Base-by-base conservation (phyloP, 2,113 vertebrate genomes). In the Spheniscus mendiculus region DNA sequence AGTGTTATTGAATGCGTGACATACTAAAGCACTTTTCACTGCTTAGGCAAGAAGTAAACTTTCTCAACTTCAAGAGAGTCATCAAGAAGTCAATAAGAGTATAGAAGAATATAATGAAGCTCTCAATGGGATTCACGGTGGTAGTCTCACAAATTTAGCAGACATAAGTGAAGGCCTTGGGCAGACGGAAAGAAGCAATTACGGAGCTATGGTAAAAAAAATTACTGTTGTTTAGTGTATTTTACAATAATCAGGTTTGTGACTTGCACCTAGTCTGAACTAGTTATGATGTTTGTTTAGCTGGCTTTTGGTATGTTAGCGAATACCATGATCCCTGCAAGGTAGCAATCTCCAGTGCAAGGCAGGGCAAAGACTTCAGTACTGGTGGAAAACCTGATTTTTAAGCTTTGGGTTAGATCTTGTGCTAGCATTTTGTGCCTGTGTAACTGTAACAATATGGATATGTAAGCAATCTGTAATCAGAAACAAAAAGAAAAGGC, bases 61-160 rank as follows among this genome's bases (percentile, higher is more conserved):
- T 44, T 99, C 99, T 12, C 99, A 99, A 87, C 98, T 99, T 88
- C 99, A 99, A 6, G 99, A 99, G 90, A 99, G 97, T 91, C 99
- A 99, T 40, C 99, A 99, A 83, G 99, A 99, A 74, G 98, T 99
- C 91, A 99, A 91, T 63, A 98, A 98, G 95, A 99, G 98, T 96
- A 98, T 99, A 8, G 99, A 99, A 65, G 99, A 99, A 80, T 99
- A 98, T 62, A 99, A 98, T n/a, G 98, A 98, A 94, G 98, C 97
- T 11, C 97, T 99, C 45, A 99, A 99, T 11, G 99, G 99, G 30
- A 97, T 98, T n/a, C 98, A 99, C 2, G 98, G 99, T 2, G 98
- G 99, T 23, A 99, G 99, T 45, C 98, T 99, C 98, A 99, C 99
- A 6, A 99, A 99, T 97, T 97, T 99, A 93, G 99, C 99, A 1